These are phyloP conservation scores for Sinohyriopsis cumingii DNA, from an alignment of 2,888 invertebrate genomes.

Conservation along the genomic window DNA sequence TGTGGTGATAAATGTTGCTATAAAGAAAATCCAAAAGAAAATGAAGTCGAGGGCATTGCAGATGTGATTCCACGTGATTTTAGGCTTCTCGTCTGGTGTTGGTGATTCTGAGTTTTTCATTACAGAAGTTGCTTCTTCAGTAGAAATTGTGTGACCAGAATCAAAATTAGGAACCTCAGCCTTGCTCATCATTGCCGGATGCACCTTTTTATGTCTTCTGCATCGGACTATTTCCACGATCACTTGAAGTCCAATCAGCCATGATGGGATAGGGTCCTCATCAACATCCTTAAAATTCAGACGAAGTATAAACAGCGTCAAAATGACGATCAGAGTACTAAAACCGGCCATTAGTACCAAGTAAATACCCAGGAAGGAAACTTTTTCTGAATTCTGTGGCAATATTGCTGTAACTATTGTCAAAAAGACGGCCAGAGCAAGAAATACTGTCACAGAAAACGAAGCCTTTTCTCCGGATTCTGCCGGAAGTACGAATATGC, in stretches of 20 bases:
- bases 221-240: too few species aligned
- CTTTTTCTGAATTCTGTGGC: slow-evolving; percentile 25
- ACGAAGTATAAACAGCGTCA: slow-evolving; percentile 27
- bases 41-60: too few species aligned
- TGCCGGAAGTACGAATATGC: slow-evolving; percentile 29
- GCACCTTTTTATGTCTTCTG: too few species aligned
- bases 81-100: too few species aligned
- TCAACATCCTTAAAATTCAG: slow-evolving; percentile 16
- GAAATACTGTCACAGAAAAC: slow-evolving; percentile 27
- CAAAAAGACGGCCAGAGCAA: slow-evolving; percentile 29
- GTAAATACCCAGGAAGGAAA: slow-evolving; percentile 23
- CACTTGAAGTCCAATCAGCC: background rate
- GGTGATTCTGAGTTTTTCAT: too few species aligned
- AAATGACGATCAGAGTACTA: slow-evolving; percentile 27
- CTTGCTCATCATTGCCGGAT: too few species aligned
- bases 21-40: too few species aligned
- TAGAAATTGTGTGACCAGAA: too few species aligned
- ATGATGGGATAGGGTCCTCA: slow-evolving; percentile 19
- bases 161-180: too few species aligned
- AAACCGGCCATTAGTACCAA: slow-evolving; percentile 31
- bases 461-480: slow-evolving; percentile 30
- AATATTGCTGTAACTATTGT: slow-evolving; percentile 19
- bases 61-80: too few species aligned
- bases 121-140: too few species aligned
- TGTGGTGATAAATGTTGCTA: too few species aligned